A percentile compares a stretch with the other conserved stretches of the same genome.
These are phyloP conservation scores for Gryon sp. DNA, from an alignment of 1,140 invertebrate species.

Conservation along the genomic window DNA sequence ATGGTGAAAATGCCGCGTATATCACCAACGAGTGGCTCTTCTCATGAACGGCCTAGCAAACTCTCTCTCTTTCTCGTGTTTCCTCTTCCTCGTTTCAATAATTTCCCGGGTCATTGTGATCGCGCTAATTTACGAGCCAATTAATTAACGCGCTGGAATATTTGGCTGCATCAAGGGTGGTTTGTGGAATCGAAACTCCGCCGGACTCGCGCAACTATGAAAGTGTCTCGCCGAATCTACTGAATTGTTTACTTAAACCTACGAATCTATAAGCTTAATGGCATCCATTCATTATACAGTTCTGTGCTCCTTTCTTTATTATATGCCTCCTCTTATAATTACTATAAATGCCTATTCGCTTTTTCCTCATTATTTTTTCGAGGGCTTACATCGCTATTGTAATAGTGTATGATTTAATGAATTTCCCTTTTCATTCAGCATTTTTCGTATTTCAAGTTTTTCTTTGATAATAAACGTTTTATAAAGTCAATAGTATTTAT, in stretches of 20 bases:
- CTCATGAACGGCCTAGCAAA: conserved; percentile 48
- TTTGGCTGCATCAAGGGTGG: conserved; percentile 37
- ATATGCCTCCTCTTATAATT: conserved; percentile 35
- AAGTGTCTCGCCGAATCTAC: conserved; percentile 19
- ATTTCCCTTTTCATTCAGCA: conserved; percentile 19
- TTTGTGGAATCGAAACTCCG: conserved; percentile 19
- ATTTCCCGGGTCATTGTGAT: conserved; percentile 70
- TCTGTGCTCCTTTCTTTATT: conserved; percentile 30
- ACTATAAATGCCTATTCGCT: conserved; percentile 28
- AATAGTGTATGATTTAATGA: conserved; percentile 31
- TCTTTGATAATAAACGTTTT: no score
- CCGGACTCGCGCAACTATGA: conserved; percentile 40
- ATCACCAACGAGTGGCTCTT: conserved; percentile 70
- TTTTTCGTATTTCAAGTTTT: no score
- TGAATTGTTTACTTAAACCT: conserved; percentile 58
- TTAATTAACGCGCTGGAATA: conserved; percentile 72
- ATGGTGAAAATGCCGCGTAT: conserved; percentile 72
- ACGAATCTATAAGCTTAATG: conserved; percentile 59
- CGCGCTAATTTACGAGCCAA: conserved; percentile 76
- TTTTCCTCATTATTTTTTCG: conserved; percentile 38
- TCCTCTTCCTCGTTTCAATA: conserved; percentile 52
- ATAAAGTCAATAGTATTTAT: no score
- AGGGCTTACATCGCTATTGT: conserved; percentile 22
- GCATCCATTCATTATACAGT: conserved; percentile 38
- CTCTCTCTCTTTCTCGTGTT: conserved; percentile 2